Evolutionary conservation across 1,140 invertebrate genomes (phyloP).

Genomic region (Eupristina koningsbergeri): DNA sequence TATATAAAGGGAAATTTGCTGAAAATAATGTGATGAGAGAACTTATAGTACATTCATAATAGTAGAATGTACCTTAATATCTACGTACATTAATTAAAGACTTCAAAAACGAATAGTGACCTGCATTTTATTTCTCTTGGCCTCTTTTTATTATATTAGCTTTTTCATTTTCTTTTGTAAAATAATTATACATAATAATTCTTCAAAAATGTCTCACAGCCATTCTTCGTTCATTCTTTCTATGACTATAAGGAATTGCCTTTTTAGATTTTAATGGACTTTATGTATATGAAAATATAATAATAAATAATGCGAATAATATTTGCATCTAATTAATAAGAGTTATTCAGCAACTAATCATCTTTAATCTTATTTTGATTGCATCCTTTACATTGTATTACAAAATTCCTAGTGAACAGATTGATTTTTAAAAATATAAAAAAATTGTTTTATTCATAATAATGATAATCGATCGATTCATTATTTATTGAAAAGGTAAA

Average conservation of each 20-base stretch:
- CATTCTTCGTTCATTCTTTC: neutral
- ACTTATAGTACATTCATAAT: neutral
- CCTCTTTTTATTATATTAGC: neutral
- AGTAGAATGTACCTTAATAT: constrained; percentile 10
- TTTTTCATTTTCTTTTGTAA: neutral
- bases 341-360: neutral
- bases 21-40: constrained; percentile 30
- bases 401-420: constrained; percentile 13
- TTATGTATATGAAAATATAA: neutral
- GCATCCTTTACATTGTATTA: constrained; percentile 30
- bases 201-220: neutral
- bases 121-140: neutral
- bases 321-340: constrained; percentile 11
- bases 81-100: constrained; percentile 2
- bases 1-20: constrained; percentile 14
- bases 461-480: constrained; percentile 12
- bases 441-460: too few relatives aligned
- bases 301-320: neutral
- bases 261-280: neutral
- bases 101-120: neutral
- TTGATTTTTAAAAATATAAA: neutral
- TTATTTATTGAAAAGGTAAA: neutral
- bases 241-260: neutral
- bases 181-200: neutral
- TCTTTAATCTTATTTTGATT: constrained; percentile 15